Percentiles rank a stretch among this genome's conserved stretches.
These are phyloP conservation scores for Lepus americanus DNA, from an alignment of 2,113 vertebrate genomes.

Conservation along the genomic window DNA sequence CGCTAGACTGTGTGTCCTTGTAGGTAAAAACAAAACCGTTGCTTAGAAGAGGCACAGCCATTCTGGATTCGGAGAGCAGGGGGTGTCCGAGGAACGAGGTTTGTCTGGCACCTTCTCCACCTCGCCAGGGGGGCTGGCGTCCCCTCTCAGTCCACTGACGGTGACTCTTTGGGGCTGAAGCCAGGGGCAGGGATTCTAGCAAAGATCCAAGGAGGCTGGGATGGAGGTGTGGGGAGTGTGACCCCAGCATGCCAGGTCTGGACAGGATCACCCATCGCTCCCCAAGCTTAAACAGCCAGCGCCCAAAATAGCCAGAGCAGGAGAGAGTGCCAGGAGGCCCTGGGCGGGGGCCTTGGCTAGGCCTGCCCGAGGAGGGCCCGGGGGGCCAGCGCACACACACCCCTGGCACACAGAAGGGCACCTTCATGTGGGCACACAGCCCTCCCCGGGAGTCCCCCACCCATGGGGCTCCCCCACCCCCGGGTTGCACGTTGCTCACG, in stretches of 20 bases:
- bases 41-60: conserved; percentile 57
- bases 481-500: conserved; percentile 61
- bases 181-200: background rate
- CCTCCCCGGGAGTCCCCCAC: conserved; percentile 56
- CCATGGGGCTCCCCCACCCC: background rate
- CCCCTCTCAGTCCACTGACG: background rate
- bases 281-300: conserved; percentile 60
- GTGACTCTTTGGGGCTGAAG: background rate
- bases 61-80: background rate
- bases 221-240: background rate
- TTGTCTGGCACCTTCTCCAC: background rate
- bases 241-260: conserved; percentile 35
- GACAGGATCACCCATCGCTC: conserved; percentile 60
- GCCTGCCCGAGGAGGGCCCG: conserved; percentile 28
- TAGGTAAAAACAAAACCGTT: conserved; percentile 45
- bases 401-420: background rate
- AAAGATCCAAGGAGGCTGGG: background rate
- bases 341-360: background rate
- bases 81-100: background rate
- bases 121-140: background rate
- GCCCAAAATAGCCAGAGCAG: conserved; percentile 76
- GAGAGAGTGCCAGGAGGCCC: conserved; percentile 71
- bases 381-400: conserved; percentile 31
- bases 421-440: background rate
- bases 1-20: background rate